These are phyloP conservation scores for Ochotona princeps DNA, from an alignment of 2,113 vertebrate genomes.

Conservation along the genomic window DNA sequence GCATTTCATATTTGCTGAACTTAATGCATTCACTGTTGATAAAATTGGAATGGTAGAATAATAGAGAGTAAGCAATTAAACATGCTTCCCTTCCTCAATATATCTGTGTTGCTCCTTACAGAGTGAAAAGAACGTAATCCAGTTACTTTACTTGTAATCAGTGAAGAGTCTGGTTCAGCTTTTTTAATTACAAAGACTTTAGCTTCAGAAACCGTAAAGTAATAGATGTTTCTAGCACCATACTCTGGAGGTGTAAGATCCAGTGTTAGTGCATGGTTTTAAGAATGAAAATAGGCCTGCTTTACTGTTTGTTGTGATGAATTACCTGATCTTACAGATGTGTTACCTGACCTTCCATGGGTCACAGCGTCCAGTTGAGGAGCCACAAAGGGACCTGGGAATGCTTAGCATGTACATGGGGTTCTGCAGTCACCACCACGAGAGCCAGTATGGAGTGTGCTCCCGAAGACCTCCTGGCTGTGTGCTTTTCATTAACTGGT, in stretches of 20 bases:
- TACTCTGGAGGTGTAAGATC: not conserved
- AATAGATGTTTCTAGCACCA: not conserved
- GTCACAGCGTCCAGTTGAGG: not conserved
- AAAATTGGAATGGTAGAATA: slow-evolving; percentile 23
- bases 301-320: not conserved
- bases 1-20: not conserved
- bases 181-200: slow-evolving; percentile 55
- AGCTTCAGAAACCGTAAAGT: not conserved
- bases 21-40: not conserved
- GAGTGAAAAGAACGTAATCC: slow-evolving; percentile 3
- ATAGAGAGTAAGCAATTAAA: not conserved
- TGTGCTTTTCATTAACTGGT: not conserved
- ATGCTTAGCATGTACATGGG: not conserved
- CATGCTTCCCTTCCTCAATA: not conserved
- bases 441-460: not conserved
- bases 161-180: slow-evolving; percentile 46
- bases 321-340: not conserved
- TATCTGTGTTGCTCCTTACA: not conserved
- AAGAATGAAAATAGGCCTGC: not conserved
- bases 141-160: slow-evolving; percentile 48
- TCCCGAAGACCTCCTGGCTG: not conserved
- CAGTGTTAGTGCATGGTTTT: not conserved
- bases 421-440: not conserved
- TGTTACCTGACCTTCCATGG: not conserved
- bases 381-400: not conserved